Evolutionary conservation across 2,113 vertebrate genomes (phyloP).

Genomic region (Onychostruthus taczanowskii): DNA sequence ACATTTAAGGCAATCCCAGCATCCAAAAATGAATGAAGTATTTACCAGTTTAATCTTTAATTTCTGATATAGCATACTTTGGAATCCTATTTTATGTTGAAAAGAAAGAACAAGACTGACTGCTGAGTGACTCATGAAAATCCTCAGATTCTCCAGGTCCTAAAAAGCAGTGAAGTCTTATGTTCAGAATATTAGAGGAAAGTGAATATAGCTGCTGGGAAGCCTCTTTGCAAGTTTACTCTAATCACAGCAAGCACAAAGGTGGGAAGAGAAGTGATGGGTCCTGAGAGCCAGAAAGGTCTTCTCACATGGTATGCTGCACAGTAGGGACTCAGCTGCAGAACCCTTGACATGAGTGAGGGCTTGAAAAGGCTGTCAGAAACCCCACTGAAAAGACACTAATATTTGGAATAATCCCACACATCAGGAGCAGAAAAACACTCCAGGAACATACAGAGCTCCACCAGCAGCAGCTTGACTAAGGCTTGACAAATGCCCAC

Average conservation of each 20-base stretch:
- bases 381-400: background rate
- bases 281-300: background rate
- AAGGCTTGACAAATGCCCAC: background rate
- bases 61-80: background rate
- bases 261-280: background rate
- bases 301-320: background rate
- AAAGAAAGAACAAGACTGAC: background rate
- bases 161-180: background rate
- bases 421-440: background rate
- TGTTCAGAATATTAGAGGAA: background rate
- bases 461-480: background rate
- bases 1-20: background rate
- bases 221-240: background rate
- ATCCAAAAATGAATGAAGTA: background rate
- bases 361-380: background rate
- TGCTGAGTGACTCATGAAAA: background rate
- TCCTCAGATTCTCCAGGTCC: background rate
- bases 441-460: background rate
- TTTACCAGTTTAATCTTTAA: background rate
- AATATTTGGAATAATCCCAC: background rate
- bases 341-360: fast-evolving
- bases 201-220: background rate
- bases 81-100: background rate
- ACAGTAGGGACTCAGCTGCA: background rate
- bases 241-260: background rate